Evolutionary conservation across 2,888 invertebrate species (phyloP).

Genomic region (Zonitis immaculata): DNA sequence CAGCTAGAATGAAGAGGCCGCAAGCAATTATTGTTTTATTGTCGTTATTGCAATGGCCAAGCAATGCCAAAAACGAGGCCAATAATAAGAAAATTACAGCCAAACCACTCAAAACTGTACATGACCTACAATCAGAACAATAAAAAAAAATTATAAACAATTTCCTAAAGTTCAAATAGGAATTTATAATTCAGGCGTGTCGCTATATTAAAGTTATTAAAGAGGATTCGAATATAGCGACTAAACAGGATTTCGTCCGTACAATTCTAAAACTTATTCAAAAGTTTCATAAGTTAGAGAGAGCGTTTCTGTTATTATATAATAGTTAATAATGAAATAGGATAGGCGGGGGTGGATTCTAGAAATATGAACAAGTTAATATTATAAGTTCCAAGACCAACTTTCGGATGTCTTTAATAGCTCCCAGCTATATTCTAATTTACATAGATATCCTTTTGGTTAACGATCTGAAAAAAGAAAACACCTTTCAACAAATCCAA

Average conservation of each 20-base stretch:
- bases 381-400: conserved; percentile 17
- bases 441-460: conserved; percentile 20
- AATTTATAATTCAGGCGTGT: conserved; percentile 36
- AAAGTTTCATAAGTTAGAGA: conserved; percentile 17
- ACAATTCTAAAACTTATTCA: conserved; percentile 27
- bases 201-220: conserved; percentile 34
- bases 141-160: too few species aligned
- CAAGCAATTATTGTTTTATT: conserved; percentile 58
- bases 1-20: conserved; percentile 57
- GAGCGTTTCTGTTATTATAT: conserved; percentile 16
- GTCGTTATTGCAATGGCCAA: conserved; percentile 59
- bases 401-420: conserved; percentile 22
- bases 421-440: conserved; percentile 17
- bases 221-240: conserved; percentile 24
- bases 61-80: conserved; percentile 55
- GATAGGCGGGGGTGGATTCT: conserved; percentile 18
- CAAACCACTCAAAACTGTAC: conserved; percentile 55
- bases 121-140: conserved; percentile 54
- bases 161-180: conserved; percentile 34
- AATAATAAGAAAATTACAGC: conserved; percentile 52
- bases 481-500: conserved; percentile 7
- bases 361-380: conserved; percentile 24
- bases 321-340: conserved; percentile 6
- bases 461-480: conserved; percentile 16
- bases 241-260: conserved; percentile 26